A percentile compares a stretch with the other conserved stretches of the same genome.
These are phyloP conservation scores for Orthonyx spaldingii DNA, from an alignment of 2,113 vertebrate genomes.

Conservation along the genomic window DNA sequence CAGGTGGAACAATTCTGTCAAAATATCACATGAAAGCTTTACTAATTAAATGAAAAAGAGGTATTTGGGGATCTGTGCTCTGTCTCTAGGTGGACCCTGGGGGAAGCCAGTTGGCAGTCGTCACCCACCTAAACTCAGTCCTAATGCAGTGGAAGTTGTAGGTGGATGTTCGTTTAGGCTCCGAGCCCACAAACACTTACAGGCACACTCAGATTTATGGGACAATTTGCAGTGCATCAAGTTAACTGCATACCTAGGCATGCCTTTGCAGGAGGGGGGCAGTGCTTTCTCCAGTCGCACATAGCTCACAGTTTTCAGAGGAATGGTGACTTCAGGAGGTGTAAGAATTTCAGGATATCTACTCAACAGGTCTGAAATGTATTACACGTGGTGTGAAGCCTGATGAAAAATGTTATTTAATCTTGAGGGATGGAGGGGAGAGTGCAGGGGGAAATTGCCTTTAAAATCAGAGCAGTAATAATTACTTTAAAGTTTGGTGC, in stretches of 20 bases:
- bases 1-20: slow-evolving; percentile 5
- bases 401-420: neutral
- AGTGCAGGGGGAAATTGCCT: neutral
- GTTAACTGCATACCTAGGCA: neutral
- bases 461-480: neutral
- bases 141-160: neutral
- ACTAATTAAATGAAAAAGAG: neutral
- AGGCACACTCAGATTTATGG: neutral
- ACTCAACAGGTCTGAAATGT: neutral
- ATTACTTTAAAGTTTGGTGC: neutral
- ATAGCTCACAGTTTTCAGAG: neutral
- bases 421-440: neutral
- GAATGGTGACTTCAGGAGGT: neutral
- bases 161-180: neutral
- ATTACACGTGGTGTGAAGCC: neutral
- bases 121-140: neutral
- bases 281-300: neutral
- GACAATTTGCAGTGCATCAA: neutral
- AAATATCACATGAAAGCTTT: neutral
- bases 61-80: neutral
- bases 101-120: neutral
- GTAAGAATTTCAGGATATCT: neutral
- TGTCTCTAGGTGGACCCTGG: neutral
- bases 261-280: neutral
- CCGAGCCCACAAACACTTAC: neutral